phyloP scores from a whole-genome alignment of 1,140 invertebrate genomes.

The Diuraphis noxia region DNA sequence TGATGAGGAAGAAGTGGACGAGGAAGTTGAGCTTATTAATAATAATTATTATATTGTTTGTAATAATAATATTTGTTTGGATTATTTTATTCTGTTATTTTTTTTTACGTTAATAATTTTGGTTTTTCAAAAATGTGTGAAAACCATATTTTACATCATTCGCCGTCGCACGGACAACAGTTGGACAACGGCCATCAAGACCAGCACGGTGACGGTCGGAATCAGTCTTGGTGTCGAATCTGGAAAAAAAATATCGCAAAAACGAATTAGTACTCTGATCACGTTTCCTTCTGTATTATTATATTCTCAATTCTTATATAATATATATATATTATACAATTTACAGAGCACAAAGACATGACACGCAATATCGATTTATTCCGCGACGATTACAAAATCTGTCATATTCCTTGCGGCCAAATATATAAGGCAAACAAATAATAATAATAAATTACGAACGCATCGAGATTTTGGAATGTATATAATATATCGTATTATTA shows the following conservation, averaged over 20 bases:
- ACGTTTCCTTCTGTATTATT: background rate
- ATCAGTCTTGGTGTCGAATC: constrained; percentile 37
- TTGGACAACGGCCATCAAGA: background rate
- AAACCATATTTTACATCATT: background rate
- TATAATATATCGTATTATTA: background rate
- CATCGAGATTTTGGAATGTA: background rate
- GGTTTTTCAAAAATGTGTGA: background rate
- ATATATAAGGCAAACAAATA: background rate
- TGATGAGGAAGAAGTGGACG: background rate
- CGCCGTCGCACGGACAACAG: background rate
- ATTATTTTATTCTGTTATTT: background rate
- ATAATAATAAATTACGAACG: background rate
- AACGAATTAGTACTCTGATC: constrained; percentile 31
- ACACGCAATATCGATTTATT: background rate
- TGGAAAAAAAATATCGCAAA: constrained; percentile 22
- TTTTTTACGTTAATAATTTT: background rate
- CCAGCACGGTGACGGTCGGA: background rate
- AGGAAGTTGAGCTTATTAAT: constrained; percentile 26
- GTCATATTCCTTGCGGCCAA: background rate
- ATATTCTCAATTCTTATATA: background rate
- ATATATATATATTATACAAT: background rate
- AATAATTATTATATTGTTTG: background rate
- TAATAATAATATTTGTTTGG: background rate
- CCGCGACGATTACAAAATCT: constrained; percentile 8
- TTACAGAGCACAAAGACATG: background rate